phyloP scores from a whole-genome alignment of 1,140 invertebrate genomes.

The Catajapyx aquilonaris region DNA sequence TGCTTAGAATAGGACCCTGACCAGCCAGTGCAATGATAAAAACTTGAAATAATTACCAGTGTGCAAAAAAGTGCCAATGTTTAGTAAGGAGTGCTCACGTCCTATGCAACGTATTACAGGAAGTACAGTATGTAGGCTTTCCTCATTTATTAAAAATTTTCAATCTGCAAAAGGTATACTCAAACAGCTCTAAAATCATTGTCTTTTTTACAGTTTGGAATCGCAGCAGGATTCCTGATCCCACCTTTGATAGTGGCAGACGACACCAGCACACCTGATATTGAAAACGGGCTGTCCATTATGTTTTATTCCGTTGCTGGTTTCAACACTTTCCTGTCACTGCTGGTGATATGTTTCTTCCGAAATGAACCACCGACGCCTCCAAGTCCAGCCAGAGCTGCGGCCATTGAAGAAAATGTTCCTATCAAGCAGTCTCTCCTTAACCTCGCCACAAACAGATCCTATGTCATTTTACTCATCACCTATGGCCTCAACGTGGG shows the following conservation, averaged over 20 bases:
- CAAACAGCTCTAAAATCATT: too few relatives aligned
- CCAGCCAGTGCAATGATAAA: too few relatives aligned
- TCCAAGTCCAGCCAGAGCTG: constrained; percentile 54
- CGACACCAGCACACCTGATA: constrained; percentile 29
- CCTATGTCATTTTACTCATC: constrained; percentile 57
- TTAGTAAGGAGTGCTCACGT: too few relatives aligned
- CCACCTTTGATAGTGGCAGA: constrained; percentile 63
- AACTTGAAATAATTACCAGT: too few relatives aligned
- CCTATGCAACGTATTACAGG: too few relatives aligned
- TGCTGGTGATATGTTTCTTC: too few relatives aligned
- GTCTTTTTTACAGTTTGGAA: constrained; percentile 45
- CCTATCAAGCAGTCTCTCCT: constrained; percentile 51
- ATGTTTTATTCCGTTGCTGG: constrained; percentile 64
- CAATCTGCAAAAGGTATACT: too few relatives aligned
- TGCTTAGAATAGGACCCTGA: too few relatives aligned
- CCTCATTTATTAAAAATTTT: too few relatives aligned
- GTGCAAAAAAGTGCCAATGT: too few relatives aligned
- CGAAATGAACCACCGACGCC: constrained; percentile 49
- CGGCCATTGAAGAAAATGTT: constrained; percentile 24
- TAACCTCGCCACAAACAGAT: constrained; percentile 43
- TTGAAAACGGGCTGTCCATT: constrained; percentile 41
- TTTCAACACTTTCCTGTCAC: too few relatives aligned
- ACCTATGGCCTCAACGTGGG: constrained; percentile 43
- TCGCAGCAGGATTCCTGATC: constrained; percentile 72
- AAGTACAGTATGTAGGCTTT: too few relatives aligned